Evolutionary conservation across 2,888 invertebrate genomes (phyloP).

Genomic region (Mongoloraphidia duomilia): DNA sequence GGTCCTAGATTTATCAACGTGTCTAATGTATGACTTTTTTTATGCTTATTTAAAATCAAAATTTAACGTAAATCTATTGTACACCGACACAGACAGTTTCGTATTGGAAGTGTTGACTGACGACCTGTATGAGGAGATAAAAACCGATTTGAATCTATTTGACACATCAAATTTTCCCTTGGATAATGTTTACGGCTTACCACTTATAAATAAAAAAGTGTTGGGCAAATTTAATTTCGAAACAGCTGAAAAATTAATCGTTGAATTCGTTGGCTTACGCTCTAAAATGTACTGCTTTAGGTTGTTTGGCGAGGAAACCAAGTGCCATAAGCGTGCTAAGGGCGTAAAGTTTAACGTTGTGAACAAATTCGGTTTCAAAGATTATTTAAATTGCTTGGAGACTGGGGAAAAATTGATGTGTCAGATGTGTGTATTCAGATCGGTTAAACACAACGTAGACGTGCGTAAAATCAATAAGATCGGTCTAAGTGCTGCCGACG

Average conservation of each 20-base stretch:
- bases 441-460: too few species aligned
- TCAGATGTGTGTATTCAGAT: too few species aligned
- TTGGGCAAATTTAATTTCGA: conserved; percentile 11
- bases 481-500: too few species aligned
- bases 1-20: conserved; percentile 27
- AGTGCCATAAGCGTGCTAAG: not conserved
- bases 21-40: conserved; percentile 25
- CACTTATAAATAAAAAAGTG: conserved; percentile 13
- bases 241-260: conserved; percentile 3
- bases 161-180: too few species aligned
- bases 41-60: conserved; percentile 21
- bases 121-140: conserved; percentile 23
- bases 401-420: too few species aligned
- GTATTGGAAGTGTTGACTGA: conserved; percentile 19
- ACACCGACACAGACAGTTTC: conserved; percentile 21
- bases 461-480: too few species aligned
- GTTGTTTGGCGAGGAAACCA: not conserved
- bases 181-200: conserved; percentile 18
- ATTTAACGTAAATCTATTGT: conserved; percentile 18
- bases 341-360: not conserved
- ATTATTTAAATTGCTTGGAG: too few species aligned
- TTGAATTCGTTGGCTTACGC: conserved; percentile 10
- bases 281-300: conserved; percentile 9
- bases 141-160: conserved; percentile 17
- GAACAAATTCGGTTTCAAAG: too few species aligned